Evolutionary conservation across 2,113 vertebrate genomes (phyloP).

Genomic region (Xenus cinereus): DNA sequence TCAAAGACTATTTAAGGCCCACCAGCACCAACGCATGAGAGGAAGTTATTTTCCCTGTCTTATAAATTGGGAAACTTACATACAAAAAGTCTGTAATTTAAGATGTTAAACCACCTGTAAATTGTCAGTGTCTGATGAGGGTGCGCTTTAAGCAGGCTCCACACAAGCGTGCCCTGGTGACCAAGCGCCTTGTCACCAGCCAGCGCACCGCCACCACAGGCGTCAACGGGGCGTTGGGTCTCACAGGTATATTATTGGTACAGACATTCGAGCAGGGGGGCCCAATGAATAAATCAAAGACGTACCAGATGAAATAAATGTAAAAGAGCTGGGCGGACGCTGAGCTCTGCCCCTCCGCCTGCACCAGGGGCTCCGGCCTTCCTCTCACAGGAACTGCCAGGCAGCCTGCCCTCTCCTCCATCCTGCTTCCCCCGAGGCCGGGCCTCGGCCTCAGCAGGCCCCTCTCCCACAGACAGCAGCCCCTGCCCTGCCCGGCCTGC

Average conservation of each 20-base stretch:
- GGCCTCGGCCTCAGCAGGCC: accelerated
- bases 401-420: not conserved
- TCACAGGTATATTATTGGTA: not conserved
- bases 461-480: accelerated
- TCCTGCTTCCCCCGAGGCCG: accelerated
- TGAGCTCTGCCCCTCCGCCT: not conserved
- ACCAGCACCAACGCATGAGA: not conserved
- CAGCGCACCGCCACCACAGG: not conserved
- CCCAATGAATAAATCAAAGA: not conserved
- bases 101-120: not conserved
- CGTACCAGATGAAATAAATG: accelerated
- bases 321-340: not conserved
- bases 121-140: accelerated
- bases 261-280: not conserved
- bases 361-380: not conserved
- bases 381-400: accelerated
- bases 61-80: not conserved
- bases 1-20: not conserved
- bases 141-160: no score
- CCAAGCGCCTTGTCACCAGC: not conserved
- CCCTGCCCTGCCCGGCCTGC: no score
- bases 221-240: not conserved
- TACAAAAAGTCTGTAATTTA: not conserved
- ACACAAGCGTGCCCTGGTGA: accelerated
- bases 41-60: not conserved